Evolutionary conservation across 2,888 invertebrate species (phyloP), one percentile per base, ranked within the genome.

Genomic region (Brassicogethes aeneus): DNA sequence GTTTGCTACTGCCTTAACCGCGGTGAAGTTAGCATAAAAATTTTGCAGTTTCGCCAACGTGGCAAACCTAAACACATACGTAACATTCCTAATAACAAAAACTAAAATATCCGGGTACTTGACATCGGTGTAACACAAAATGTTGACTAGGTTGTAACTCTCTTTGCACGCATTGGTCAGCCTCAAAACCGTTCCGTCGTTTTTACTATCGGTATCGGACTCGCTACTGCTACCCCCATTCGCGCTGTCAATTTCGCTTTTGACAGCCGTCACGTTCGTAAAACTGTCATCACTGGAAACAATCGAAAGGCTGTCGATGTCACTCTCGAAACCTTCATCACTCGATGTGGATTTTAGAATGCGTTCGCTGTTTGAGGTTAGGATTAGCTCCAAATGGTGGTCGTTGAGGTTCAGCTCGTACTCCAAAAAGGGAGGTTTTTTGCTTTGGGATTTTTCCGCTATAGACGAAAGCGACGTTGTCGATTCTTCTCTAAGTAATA

Each of bases 281-380:
- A 62, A 63, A 38, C 64, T 62, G 41, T 68, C 69, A 47, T 68
- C 68, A 41, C 62, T 63, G 2, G 68, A 68, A 1, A 69, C 56
- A 32, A 69, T 53, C 2, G 68, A 68, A 10, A 67, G 50, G 37
- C 58, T 68, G 47, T 70, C 71, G 30, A 68, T 62, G 45, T 69
- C 70, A 3, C 70, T 70, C 55, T 71, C 71, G 56, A 71, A 71
- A n/a, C 71, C 71, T 51, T 71, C 71, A 47, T 71, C 71, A 2
- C 49, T 39, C 3, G 49, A 40, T 1, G 49, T 43, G 2, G 45
- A 39, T 30, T 51, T 53, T 10, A 52, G 45, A 41, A 53, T 52
- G 10, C 40, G 32, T 39, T 39, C 37, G 36, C 44, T 15, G 17
- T 39, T 37, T 17, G 31, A 44, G 42, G 32, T 43, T 41, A 12